Evolutionary conservation across 2,797 vertebrate genomes (phyloP), one percentile per base, ranked within the genome.

Genomic region (Gymnodraco acuticeps): DNA sequence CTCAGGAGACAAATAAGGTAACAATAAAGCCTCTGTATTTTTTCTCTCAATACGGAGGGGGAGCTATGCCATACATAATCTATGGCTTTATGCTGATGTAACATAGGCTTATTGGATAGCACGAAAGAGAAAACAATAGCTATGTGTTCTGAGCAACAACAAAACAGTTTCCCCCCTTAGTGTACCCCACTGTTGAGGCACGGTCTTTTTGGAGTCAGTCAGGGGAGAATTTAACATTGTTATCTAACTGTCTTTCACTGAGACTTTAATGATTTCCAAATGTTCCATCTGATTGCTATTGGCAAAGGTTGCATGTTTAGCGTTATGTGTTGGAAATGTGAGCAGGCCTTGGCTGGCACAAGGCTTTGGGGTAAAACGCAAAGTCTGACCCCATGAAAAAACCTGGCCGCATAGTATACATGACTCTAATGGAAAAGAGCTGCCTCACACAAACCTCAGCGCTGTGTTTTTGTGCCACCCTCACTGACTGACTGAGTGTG

Each of bases 261-360:
- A 20, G 70, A 67, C 83, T 78, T 68, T 86, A 90, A 94, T 92
- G 66, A 81, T 90, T 94, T 93, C 91, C 94, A 95, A 92, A 94
- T 94, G 93, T 75, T 89, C 73, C 78, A 73, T 85, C 80, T 88
- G 91, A 93, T 92, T 84, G 77, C 86, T 71, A 47, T 85, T 87
- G 86, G 83, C 75, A 84, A 60, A 66, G 78, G 65, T 54, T 75
- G 86, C 9, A 5, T 89, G 78, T 87, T 88, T 75, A 64, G 64
- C 16, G 8, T 42, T 67, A 85, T 85, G 80, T 75, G 77, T 90
- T 89, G 81, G 83, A 89, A 90, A 91, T 74, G 64, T 71, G 87
- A 87, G 81, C 17, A 0, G 70, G 45, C 59, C 75, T 79, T 23
- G 61, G 79, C 73, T 82, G 85, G 87, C 76, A 91, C 77, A 19